These are phyloP conservation scores for Trypoxylon attenuatum DNA, from an alignment of 2,888 invertebrate genomes.

Conservation along the genomic window DNA sequence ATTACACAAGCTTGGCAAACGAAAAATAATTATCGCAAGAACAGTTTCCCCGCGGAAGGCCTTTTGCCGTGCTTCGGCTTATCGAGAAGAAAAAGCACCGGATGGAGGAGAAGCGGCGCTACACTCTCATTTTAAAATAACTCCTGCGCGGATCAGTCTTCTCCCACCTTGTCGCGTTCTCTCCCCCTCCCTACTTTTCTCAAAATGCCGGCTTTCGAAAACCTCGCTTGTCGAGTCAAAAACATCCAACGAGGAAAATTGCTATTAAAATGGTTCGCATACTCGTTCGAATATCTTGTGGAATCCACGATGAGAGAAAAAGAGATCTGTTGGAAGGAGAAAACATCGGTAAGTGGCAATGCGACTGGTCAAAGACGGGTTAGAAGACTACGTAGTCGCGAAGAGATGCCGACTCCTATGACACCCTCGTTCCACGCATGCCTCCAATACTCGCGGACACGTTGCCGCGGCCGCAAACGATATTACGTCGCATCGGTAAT, in stretches of 20 bases:
- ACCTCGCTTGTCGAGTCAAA: no score
- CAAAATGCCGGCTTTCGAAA: no score
- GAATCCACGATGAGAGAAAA: no score
- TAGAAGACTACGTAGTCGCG: no score
- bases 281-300: no score
- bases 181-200: no score
- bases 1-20: constrained; percentile 29
- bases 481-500: constrained; percentile 2
- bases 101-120: constrained; percentile 32
- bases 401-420: not conserved
- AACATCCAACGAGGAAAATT: no score
- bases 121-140: constrained; percentile 50
- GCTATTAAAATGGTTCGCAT: no score
- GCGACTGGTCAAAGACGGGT: no score
- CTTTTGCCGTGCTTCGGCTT: constrained; percentile 9
- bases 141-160: constrained; percentile 41
- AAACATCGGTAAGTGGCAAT: no score
- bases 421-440: constrained; percentile 29
- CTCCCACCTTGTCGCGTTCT: no score
- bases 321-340: no score
- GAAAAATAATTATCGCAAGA: constrained; percentile 28
- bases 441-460: constrained; percentile 14
- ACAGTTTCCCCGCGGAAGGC: constrained; percentile 18
- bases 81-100: constrained; percentile 19
- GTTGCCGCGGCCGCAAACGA: constrained; percentile 10